Conservation (phyloP, 2,888 invertebrate species). For the Arge pagana region DNA sequence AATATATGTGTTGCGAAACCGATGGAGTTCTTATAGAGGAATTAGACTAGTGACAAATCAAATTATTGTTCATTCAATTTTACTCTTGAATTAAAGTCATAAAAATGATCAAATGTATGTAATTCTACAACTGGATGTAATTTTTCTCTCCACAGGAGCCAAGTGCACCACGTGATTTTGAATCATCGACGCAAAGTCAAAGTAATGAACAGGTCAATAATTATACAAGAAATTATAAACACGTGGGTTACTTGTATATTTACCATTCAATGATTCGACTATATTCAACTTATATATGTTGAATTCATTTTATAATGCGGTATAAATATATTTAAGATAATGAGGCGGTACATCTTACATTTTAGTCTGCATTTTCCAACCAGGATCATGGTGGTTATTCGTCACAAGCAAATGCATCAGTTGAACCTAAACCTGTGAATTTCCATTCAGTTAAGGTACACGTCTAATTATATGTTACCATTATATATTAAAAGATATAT, state of each 20-base stretch:
- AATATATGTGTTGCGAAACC: too few species aligned
- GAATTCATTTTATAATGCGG: neutral
- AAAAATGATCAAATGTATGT: neutral
- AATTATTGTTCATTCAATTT: neutral
- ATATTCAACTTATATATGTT: neutral
- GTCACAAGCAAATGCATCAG: neutral
- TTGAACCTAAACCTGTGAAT: conserved; percentile 32
- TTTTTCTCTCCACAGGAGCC: conserved; percentile 35
- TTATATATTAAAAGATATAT: neutral
- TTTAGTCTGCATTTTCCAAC: conserved; percentile 28
- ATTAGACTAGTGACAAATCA: too few species aligned
- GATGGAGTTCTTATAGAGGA: too few species aligned
- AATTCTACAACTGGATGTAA: neutral
- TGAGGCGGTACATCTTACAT: neutral
- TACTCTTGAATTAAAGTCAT: neutral
- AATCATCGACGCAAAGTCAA: conserved; percentile 22
- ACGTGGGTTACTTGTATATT: conserved; percentile 28
- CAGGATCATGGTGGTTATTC: conserved; percentile 23
- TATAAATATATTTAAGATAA: neutral
- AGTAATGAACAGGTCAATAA: conserved; percentile 20
- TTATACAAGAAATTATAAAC: conserved; percentile 11
- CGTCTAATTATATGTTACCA: too few species aligned
- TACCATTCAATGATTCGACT: neutral
- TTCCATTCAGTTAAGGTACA: conserved; percentile 43
- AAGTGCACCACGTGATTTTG: conserved; percentile 29